Evolutionary conservation across 2,888 invertebrate genomes (phyloP).

Genomic region (Diarsia dahlii): DNA sequence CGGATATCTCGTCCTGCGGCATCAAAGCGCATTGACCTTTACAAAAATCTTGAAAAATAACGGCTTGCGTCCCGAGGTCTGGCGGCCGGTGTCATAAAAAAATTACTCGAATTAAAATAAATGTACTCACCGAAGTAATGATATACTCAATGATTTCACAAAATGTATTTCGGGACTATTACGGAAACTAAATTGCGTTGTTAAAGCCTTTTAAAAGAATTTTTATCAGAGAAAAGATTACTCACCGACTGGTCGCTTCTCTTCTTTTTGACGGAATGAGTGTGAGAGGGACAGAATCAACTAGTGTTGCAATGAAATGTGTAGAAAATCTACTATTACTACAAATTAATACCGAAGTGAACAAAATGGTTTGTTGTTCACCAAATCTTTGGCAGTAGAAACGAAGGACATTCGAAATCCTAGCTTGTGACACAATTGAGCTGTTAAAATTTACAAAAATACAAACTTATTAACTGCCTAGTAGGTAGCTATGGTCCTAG

Average conservation of each 20-base stretch:
- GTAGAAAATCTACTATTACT: conserved; percentile 33
- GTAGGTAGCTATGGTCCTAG: not conserved
- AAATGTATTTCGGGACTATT: conserved; percentile 40
- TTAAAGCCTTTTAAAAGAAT: conserved; percentile 39
- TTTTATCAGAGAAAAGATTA: conserved; percentile 76
- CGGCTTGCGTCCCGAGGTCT: conserved; percentile 77
- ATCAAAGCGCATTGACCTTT: conserved; percentile 86
- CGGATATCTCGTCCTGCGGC: conserved; percentile 73
- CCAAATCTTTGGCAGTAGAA: not conserved
- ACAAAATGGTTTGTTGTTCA: not conserved
- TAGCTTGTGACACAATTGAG: not conserved
- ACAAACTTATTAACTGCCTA: too few species aligned
- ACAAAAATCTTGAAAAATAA: conserved; percentile 88
- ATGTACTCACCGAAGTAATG: conserved; percentile 63
- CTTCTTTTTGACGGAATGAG: conserved; percentile 82
- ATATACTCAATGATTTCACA: conserved; percentile 44
- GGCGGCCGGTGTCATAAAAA: conserved; percentile 64
- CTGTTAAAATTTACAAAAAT: not conserved
- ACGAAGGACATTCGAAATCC: not conserved
- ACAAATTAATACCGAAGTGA: too few species aligned
- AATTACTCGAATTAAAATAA: conserved; percentile 33
- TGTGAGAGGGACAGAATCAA: conserved; percentile 70
- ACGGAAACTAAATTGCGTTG: conserved; percentile 38
- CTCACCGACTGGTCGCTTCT: conserved; percentile 82
- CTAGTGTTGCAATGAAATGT: conserved; percentile 63